Evolutionary conservation across 2,797 vertebrate species (phyloP), one percentile per base, ranked within the genome.

Genomic region (Cuniculus paca): DNA sequence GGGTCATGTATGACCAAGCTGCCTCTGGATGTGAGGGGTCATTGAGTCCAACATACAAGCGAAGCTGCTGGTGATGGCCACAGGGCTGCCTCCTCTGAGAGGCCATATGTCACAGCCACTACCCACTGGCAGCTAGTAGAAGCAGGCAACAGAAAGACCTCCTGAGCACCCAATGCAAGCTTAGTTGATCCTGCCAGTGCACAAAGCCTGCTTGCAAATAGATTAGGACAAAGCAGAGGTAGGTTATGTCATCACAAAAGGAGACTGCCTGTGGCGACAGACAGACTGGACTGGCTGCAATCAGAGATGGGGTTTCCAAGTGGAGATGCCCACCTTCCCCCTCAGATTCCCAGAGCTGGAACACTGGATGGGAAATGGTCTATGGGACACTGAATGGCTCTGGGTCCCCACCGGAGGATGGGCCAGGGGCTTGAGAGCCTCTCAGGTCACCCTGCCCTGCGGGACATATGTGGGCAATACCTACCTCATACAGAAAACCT

Each of bases 241-340:
- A 14, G 10, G 74, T 56, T 22, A 34, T 5, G 19, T 5, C 3
- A 0, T 6, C 34, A 54, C 52, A 7, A 22, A 31, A n/a, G 26
- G 13, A 81, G 36, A n/a, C 9, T 0, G 12, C 0, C 4, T 26
- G 12, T 0, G 14, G 77, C 20, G 68, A 34, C n/a, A 79, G 34
- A n/a, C 19, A 56, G 6, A 20, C 14, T 1, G 13, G 31, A 12
- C 6, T 0, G 19, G 24, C 56, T 17, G 26, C 34, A 16, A 75
- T 8, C 6, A 0, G 61, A 36, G 3, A 2, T 20, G 0, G 39
- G 11, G 22, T 16, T 5, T 28, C 39, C 61, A 20, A 1, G 0
- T 2, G 2, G 77, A 60, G 34, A 13, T 0, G 17, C 34, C n/a
- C 6, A 0, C 17, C 31, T 5, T 1, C 1, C 31, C n/a, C 28